Percentiles rank a stretch among this genome's conserved stretches.
phyloP scores from a whole-genome alignment of 2,797 vertebrate species.

The Acrocephalus scirpaceus region DNA sequence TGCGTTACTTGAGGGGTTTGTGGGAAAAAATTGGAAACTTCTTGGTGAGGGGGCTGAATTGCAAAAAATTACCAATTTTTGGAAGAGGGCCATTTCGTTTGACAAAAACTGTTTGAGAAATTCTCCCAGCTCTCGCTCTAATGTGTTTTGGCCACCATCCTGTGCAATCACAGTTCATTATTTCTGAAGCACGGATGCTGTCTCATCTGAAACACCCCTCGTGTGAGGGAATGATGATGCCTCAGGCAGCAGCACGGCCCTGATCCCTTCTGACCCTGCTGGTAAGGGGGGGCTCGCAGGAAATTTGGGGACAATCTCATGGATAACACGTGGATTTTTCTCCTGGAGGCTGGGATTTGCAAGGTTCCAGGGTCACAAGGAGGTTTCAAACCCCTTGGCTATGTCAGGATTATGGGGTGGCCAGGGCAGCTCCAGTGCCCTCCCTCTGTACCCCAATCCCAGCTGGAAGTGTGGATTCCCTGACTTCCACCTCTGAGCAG shows the following conservation, averaged over 20 bases:
- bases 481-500: background rate
- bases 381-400: background rate
- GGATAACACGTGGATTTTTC: accelerated
- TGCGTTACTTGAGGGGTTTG: background rate
- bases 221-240: background rate
- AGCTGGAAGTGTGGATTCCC: background rate
- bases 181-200: constrained; percentile 32
- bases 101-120: constrained; percentile 47
- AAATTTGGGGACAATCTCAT: background rate
- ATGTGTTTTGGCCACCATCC: constrained; percentile 41
- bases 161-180: constrained; percentile 49
- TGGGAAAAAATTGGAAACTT: constrained; percentile 20
- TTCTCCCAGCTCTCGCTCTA: constrained; percentile 17
- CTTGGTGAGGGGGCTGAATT: constrained; percentile 38
- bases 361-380: background rate
- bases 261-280: background rate
- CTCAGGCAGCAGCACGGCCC: background rate
- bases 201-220: background rate
- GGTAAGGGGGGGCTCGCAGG: background rate
- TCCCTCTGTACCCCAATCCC: background rate
- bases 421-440: background rate
- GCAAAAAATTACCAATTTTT: constrained; percentile 20
- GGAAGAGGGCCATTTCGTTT: constrained; percentile 40
- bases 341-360: background rate
- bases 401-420: accelerated